Conservation (phyloP, 37 sponge, comb jelly and placozoan species). For the Crambe crambe region DNA sequence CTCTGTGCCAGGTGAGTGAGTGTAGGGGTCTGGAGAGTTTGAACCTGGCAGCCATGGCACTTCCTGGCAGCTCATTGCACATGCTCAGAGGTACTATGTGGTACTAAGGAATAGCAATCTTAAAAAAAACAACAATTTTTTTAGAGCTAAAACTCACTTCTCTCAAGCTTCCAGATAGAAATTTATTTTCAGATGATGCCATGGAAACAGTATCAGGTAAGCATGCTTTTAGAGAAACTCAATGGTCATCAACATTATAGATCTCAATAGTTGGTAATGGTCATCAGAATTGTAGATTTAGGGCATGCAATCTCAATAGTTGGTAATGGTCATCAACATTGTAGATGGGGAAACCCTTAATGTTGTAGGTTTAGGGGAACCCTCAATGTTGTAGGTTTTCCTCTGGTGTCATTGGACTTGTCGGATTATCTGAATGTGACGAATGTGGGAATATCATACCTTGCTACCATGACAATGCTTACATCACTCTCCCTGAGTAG, state of each 20-base stretch:
- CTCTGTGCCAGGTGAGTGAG: slow-evolving; percentile 17
- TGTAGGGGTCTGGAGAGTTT: slow-evolving; percentile 18
- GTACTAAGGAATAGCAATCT: no score
- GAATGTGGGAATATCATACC: slow-evolving; percentile 32
- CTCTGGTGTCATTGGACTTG: slow-evolving; percentile 39
- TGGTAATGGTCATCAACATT: no score
- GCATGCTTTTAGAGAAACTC: neutral
- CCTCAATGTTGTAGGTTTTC: slow-evolving; percentile 31
- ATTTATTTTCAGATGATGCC: slow-evolving; percentile 22
- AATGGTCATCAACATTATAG: no score
- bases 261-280: no score
- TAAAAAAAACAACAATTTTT: no score
- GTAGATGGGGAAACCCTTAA: no score
- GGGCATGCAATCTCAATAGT: no score
- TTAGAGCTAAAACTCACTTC: slow-evolving; percentile 25
- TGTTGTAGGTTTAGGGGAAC: no score
- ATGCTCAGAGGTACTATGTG: slow-evolving; percentile 6
- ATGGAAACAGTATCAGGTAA: slow-evolving; percentile 37
- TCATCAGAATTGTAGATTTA: no score
- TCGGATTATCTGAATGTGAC: slow-evolving; percentile 53
- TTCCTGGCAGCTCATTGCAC: neutral
- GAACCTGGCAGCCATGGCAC: slow-evolving; percentile 17
- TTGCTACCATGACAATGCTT: slow-evolving; percentile 39
- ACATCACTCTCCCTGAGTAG: slow-evolving; percentile 37
- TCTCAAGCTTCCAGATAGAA: slow-evolving; percentile 54